These are phyloP conservation scores for Drepana arcuata DNA, from an alignment of 1,140 invertebrate species.

Conservation along the genomic window DNA sequence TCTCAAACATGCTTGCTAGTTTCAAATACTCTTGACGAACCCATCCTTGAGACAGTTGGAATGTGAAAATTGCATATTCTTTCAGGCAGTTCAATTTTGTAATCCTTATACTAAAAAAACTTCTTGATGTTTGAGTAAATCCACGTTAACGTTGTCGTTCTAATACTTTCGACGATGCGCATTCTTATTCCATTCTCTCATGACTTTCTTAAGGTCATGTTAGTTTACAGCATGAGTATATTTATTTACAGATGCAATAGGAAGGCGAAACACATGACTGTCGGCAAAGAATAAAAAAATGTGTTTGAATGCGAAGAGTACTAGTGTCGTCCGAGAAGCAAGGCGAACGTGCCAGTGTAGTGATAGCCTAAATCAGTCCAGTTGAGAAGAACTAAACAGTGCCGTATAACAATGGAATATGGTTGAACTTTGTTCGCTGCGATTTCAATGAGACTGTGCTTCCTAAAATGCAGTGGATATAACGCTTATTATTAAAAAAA, in stretches of 20 bases:
- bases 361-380: constrained; percentile 28
- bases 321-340: constrained; percentile 33
- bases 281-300: constrained; percentile 55
- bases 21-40: too few species aligned
- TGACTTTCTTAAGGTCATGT: constrained; percentile 14
- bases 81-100: neutral
- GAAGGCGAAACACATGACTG: constrained; percentile 33
- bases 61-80: too few species aligned
- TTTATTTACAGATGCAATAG: constrained; percentile 38
- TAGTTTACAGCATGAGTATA: constrained; percentile 24
- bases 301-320: constrained; percentile 56
- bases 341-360: constrained; percentile 55
- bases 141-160: neutral
- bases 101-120: too few species aligned
- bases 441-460: constrained; percentile 48
- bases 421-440: constrained; percentile 38
- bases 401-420: constrained; percentile 64
- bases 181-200: constrained; percentile 40
- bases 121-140: too few species aligned
- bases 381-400: constrained; percentile 53
- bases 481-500: constrained; percentile 10
- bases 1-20: too few species aligned
- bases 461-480: constrained; percentile 42
- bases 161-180: constrained; percentile 23
- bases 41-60: too few species aligned